Percentiles rank a stretch among this genome's conserved stretches.
These are phyloP conservation scores for Ypsolopha sequella DNA, from an alignment of 2,888 invertebrate genomes.

Conservation along the genomic window DNA sequence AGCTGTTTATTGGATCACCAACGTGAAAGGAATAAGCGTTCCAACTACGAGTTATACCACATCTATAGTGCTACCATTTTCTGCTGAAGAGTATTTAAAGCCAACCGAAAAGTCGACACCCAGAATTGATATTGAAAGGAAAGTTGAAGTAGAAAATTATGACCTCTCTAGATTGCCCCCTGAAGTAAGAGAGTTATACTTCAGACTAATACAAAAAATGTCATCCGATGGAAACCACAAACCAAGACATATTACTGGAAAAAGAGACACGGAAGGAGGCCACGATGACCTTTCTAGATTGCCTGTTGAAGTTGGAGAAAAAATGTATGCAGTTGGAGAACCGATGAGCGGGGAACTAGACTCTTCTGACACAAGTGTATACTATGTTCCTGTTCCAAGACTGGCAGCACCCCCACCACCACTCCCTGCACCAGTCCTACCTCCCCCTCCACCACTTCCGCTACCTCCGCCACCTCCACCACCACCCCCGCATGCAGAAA, in stretches of 20 bases:
- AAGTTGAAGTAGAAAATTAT: background rate
- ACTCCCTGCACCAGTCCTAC: background rate
- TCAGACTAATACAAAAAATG: no score
- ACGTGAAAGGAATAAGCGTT: no score
- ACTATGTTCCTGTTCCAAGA: background rate
- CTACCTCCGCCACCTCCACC: background rate
- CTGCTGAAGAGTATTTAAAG: no score
- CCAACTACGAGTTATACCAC: no score
- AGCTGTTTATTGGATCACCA: no score
- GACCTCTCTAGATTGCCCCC: background rate
- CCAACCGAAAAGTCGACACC: no score
- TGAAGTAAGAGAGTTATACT: background rate
- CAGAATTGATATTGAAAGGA: no score
- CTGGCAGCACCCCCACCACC: background rate
- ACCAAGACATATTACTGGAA: background rate
- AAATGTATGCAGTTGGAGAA: background rate
- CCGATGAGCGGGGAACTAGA: background rate
- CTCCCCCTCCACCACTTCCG: conserved; percentile 1
- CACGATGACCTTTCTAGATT: background rate
- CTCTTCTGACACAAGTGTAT: background rate
- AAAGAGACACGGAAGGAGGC: background rate
- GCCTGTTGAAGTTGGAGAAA: background rate
- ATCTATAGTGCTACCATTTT: no score
- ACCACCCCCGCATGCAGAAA: background rate
- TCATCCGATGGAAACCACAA: no score